phyloP scores from a whole-genome alignment of 2,113 vertebrate genomes.

The Brachyhypopomus gauderio region DNA sequence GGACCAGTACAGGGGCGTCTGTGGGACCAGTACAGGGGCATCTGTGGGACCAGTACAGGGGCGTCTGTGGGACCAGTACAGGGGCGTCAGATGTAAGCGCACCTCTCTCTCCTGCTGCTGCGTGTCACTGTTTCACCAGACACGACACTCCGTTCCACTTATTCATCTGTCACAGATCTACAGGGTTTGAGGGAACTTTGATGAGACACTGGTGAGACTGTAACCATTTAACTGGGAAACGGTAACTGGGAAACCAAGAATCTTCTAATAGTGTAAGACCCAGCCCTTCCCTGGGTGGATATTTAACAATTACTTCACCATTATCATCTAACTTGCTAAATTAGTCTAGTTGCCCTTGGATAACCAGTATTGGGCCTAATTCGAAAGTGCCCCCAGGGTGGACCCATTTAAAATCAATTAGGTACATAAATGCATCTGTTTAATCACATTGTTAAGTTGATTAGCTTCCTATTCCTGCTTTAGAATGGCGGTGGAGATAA shows the following conservation, averaged over 20 bases:
- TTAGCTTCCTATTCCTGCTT: slow-evolving; percentile 48
- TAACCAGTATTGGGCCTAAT: slow-evolving; percentile 45
- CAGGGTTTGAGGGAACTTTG: neutral
- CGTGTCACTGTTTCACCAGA: neutral
- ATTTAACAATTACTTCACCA: slow-evolving; percentile 44
- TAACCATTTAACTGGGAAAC: too few relatives aligned
- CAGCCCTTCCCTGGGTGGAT: slow-evolving; percentile 12
- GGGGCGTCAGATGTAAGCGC: neutral
- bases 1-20: too few relatives aligned
- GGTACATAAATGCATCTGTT: slow-evolving; percentile 56
- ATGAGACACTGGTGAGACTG: too few relatives aligned
- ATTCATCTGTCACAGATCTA: neutral
- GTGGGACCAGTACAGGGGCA: neutral
- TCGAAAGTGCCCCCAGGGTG: slow-evolving; percentile 39
- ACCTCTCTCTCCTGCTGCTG: too few relatives aligned
- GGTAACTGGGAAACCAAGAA: neutral
- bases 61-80: too few relatives aligned
- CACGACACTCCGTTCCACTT: neutral
- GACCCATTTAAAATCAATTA: slow-evolving; percentile 56
- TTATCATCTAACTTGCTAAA: slow-evolving; percentile 43
- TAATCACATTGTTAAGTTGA: slow-evolving; percentile 55
- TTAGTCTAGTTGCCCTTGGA: slow-evolving; percentile 38
- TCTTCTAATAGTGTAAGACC: neutral
- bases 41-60: neutral
- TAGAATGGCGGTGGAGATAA: slow-evolving; percentile 40